Conservation (phyloP, 1,140 invertebrate species). For the Gryllus bimaculatus region DNA sequence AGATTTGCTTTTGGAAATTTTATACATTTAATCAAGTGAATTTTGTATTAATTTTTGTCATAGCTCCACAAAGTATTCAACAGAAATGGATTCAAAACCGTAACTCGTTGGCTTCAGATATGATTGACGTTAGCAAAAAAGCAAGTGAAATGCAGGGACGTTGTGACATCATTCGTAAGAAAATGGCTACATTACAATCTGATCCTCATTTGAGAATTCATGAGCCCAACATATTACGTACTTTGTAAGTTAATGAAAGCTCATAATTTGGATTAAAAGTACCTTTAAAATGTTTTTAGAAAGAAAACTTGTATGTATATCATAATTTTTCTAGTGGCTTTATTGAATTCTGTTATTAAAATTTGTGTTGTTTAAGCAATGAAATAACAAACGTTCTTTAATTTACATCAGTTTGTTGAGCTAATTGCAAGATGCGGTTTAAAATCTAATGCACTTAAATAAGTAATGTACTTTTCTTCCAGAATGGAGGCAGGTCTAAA, state of each 20-base stretch:
- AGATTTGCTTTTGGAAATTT: background rate
- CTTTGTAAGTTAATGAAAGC: background rate
- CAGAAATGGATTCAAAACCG: background rate
- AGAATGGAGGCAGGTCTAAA: slow-evolving; percentile 18
- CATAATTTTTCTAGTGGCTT: too few species aligned
- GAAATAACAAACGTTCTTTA: too few species aligned
- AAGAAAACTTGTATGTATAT: too few species aligned
- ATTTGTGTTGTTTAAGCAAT: too few species aligned
- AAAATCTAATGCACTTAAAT: too few species aligned
- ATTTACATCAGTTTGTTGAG: too few species aligned
- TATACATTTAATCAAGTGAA: background rate
- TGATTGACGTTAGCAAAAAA: background rate
- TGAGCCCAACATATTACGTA: background rate
- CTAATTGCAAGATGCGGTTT: too few species aligned
- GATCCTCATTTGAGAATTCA: background rate
- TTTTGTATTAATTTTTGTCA: background rate
- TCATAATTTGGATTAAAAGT: too few species aligned
- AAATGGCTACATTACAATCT: background rate
- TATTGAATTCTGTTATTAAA: too few species aligned
- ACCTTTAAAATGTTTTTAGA: too few species aligned
- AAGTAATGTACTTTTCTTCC: background rate
- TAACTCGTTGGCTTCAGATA: background rate
- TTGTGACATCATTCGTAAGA: background rate
- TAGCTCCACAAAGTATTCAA: background rate
- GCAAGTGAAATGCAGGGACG: background rate